Evolutionary conservation across 1,140 invertebrate genomes (phyloP).

Genomic region (Oedothorax gibbosus): DNA sequence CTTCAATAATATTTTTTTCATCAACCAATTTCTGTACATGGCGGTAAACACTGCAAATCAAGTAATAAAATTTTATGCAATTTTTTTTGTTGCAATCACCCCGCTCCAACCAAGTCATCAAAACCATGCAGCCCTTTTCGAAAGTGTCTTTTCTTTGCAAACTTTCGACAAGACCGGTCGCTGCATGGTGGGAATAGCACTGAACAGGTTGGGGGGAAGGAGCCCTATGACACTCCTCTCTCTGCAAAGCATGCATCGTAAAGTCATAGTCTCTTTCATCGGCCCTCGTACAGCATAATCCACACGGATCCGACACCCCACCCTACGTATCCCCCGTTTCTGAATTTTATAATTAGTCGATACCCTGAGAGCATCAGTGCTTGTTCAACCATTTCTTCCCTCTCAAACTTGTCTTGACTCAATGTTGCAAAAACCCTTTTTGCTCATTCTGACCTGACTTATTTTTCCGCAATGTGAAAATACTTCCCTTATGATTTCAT

Average conservation of each 20-base stretch:
- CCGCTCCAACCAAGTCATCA: constrained; percentile 88
- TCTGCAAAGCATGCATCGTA: constrained; percentile 78
- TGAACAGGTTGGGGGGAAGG: constrained; percentile 87
- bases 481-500: constrained; percentile 88
- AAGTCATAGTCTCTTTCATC: constrained; percentile 95
- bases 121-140: constrained; percentile 75
- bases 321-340: constrained; percentile 82
- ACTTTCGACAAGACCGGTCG: constrained; percentile 81
- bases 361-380: constrained; percentile 95
- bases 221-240: constrained; percentile 83
- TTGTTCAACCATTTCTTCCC: constrained; percentile 86
- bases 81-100: constrained; percentile 92
- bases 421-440: constrained; percentile 97
- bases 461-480: constrained; percentile 93
- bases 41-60: constrained; percentile 93
- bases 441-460: constrained; percentile 88
- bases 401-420: constrained; percentile 88
- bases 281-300: constrained; percentile 92
- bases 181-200: constrained; percentile 88
- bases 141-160: constrained; percentile 77
- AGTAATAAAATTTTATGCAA: constrained; percentile 89
- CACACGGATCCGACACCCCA: constrained; percentile 91
- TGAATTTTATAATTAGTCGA: constrained; percentile 81
- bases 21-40: constrained; percentile 85
- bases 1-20: constrained; percentile 87